phyloP scores from a whole-genome alignment of 2,113 vertebrate genomes.

The Galeopterus variegatus region DNA sequence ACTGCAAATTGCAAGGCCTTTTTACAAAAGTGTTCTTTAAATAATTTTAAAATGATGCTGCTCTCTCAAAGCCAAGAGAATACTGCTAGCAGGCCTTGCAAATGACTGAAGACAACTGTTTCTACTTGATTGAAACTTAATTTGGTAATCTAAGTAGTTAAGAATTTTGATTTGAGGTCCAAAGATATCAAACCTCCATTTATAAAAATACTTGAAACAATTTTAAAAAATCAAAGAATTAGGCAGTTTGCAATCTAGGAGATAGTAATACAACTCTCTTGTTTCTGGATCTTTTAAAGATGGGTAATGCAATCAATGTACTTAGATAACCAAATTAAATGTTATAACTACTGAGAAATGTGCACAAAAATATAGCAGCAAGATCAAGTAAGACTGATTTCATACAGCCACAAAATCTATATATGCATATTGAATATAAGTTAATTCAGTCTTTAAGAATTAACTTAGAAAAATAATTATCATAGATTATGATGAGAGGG shows the following conservation, averaged over 20 bases:
- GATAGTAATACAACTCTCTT: neutral
- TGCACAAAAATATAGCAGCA: neutral
- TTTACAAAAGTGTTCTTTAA: neutral
- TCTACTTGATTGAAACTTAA: neutral
- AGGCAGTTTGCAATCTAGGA: neutral
- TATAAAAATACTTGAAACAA: neutral
- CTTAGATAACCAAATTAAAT: neutral
- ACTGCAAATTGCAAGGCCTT: slow-evolving; percentile 30
- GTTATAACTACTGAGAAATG: neutral
- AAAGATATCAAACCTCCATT: neutral
- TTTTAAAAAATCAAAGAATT: neutral
- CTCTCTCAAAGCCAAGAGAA: neutral
- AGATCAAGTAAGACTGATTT: neutral
- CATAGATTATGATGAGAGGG: neutral
- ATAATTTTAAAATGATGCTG: neutral
- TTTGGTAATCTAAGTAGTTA: neutral
- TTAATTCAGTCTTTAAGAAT: neutral
- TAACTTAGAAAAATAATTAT: neutral
- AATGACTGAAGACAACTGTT: neutral
- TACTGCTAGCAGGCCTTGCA: neutral
- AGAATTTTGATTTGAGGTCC: neutral
- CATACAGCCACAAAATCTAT: neutral
- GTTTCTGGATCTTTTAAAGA: neutral
- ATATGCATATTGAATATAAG: neutral
- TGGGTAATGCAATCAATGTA: neutral